Percentiles rank a stretch among this genome's conserved stretches.
Conservation (phyloP, 2,797 vertebrate species). For the Mycteria americana region DNA sequence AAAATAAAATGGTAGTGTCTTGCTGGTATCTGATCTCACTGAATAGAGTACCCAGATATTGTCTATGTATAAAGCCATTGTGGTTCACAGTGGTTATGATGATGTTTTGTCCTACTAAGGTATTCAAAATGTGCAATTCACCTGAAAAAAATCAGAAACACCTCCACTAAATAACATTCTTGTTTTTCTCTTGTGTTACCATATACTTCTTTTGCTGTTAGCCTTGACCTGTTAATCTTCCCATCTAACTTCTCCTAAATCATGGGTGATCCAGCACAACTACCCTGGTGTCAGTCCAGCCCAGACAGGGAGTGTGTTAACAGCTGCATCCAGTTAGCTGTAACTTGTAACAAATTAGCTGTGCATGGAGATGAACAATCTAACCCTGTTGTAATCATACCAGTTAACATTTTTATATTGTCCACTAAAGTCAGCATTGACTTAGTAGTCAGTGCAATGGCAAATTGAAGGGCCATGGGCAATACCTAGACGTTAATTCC, state of each 20-base stretch:
- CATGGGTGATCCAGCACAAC: not conserved
- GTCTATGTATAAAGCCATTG: not conserved
- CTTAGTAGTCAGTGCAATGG: not conserved
- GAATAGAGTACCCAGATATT: not conserved
- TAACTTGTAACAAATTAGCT: not conserved
- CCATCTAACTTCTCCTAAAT: not conserved
- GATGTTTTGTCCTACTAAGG: not conserved
- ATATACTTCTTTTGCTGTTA: not conserved
- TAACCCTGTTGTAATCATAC: not conserved
- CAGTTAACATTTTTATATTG: not conserved
- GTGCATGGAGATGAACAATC: not conserved
- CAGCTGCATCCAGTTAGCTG: not conserved
- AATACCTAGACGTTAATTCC: not conserved
- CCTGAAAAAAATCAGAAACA: not conserved
- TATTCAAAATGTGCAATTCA: not conserved
- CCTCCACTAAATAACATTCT: not conserved
- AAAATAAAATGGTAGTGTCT: not conserved
- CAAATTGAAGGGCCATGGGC: not conserved
- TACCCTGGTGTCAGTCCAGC: not conserved
- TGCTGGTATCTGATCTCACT: not conserved
- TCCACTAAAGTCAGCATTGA: not conserved
- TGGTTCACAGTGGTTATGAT: not conserved
- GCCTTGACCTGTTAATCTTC: not conserved
- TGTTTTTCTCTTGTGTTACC: not conserved
- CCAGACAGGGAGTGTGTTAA: not conserved